A percentile compares a stretch with the other conserved stretches of the same genome.
These are phyloP conservation scores for Drosophila ambigua DNA, from an alignment of 1,140 invertebrate species.

Conservation along the genomic window DNA sequence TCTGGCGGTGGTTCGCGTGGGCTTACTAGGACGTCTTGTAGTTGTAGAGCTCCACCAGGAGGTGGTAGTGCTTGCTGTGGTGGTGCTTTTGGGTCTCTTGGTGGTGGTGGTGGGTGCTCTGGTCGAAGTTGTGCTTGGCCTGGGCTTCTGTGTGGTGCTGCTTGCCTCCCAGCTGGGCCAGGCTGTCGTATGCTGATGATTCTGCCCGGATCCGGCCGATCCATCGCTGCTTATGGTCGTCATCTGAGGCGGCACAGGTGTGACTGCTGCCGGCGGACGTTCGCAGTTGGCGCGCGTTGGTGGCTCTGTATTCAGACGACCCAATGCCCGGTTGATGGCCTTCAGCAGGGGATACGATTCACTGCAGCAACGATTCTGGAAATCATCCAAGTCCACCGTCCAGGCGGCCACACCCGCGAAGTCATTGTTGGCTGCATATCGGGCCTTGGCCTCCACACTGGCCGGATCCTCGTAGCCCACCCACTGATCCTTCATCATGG, in stretches of 20 bases:
- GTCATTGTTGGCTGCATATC: conserved; percentile 88
- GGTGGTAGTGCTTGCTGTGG: conserved; percentile 42
- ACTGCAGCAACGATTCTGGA: conserved; percentile 91
- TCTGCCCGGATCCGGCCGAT: conserved; percentile 37
- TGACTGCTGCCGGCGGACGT: conserved; percentile 87
- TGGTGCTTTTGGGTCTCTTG: conserved; percentile 28
- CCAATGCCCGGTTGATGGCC: conserved; percentile 89
- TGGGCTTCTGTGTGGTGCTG: conserved; percentile 42
- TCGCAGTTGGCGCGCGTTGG: conserved; percentile 86
- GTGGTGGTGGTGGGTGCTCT: conserved; percentile 72
- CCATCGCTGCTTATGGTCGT: conserved; percentile 86
- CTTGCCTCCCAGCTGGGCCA: conserved; percentile 85
- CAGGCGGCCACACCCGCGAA: conserved; percentile 93
- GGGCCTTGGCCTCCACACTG: conserved; percentile 87
- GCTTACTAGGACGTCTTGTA: conserved; percentile 74
- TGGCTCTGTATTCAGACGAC: conserved; percentile 86
- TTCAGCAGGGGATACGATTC: conserved; percentile 91
- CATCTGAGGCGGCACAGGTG: conserved; percentile 88
- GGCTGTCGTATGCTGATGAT: conserved; percentile 83
- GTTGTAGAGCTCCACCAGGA: conserved; percentile 80
- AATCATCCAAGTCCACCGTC: conserved; percentile 97
- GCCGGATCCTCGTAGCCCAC: conserved; percentile 94
- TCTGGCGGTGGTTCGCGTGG: conserved; percentile 51
- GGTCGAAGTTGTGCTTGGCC: conserved; percentile 15
- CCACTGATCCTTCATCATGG: conserved; percentile 93